Percentiles rank a stretch among this genome's conserved stretches.
Evolutionary conservation across 2,888 invertebrate genomes (phyloP).

Genomic region (Atethmia centrago): DNA sequence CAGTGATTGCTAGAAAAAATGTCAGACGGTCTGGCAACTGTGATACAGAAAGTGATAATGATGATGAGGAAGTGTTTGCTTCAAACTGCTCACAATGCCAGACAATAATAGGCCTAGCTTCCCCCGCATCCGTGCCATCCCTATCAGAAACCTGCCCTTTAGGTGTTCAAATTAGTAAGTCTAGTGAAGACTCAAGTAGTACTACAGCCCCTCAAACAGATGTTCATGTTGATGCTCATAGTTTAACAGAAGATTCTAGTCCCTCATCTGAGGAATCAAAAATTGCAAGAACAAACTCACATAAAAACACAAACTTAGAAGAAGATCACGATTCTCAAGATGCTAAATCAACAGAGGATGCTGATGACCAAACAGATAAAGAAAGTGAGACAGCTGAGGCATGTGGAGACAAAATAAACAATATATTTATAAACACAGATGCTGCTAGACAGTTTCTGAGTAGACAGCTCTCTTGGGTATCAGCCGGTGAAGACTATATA

Average conservation of each 20-base stretch:
- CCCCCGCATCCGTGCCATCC: conserved; percentile 91
- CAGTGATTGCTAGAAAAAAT: conserved; percentile 92
- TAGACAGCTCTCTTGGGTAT: conserved; percentile 93
- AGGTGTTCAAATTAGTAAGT: conserved; percentile 91
- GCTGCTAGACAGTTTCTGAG: conserved; percentile 94
- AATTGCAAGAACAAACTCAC: conserved; percentile 84
- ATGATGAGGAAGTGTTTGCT: conserved; percentile 92
- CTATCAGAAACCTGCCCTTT: conserved; percentile 92
- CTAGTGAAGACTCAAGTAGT: conserved; percentile 91
- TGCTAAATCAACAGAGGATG: conserved; percentile 69
- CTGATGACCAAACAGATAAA: conserved; percentile 76
- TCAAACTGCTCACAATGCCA: conserved; percentile 92
- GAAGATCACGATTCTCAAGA: conserved; percentile 73
- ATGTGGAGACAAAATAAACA: conserved; percentile 89
- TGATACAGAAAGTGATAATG: conserved; percentile 91
- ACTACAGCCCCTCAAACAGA: conserved; percentile 90
- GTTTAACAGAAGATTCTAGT: conserved; percentile 90
- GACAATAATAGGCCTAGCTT: conserved; percentile 89
- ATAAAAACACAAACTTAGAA: conserved; percentile 75
- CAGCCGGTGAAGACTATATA: conserved; percentile 92
- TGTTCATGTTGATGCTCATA: conserved; percentile 89
- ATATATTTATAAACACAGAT: conserved; percentile 94
- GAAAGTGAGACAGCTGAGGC: conserved; percentile 76
- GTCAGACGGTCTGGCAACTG: conserved; percentile 86
- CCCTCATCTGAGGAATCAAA: conserved; percentile 90